These are phyloP conservation scores for Mamestra configurata DNA, from an alignment of 1,140 invertebrate species.

Conservation along the genomic window DNA sequence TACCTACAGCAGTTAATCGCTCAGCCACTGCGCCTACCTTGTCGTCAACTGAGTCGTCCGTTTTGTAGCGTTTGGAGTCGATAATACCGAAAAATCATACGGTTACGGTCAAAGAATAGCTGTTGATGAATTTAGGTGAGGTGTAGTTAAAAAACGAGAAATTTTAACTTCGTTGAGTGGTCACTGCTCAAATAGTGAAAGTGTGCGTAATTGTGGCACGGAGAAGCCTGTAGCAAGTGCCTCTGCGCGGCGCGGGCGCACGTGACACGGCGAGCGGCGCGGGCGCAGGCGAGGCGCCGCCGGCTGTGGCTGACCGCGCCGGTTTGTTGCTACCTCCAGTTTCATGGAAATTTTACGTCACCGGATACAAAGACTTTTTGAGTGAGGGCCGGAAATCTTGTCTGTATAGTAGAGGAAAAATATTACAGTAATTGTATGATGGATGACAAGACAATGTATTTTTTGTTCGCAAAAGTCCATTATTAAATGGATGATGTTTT, in stretches of 20 bases:
- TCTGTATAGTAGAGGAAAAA: neutral
- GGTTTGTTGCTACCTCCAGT: conserved; percentile 6
- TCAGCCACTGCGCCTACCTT: no score
- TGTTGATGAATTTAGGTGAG: conserved; percentile 23
- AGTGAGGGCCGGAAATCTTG: neutral
- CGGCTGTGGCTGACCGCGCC: neutral
- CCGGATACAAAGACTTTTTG: neutral
- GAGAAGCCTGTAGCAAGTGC: conserved; percentile 15
- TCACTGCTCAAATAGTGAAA: conserved; percentile 53
- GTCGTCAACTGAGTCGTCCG: no score
- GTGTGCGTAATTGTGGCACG: conserved; percentile 51
- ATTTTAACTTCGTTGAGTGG: conserved; percentile 29
- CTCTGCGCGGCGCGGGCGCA: neutral
- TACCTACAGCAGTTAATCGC: no score
- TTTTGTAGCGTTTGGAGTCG: neutral
- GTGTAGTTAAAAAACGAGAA: conserved; percentile 22
- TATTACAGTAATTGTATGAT: neutral
- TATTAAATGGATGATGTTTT: neutral
- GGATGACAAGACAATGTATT: neutral
- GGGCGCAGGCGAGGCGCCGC: conserved; percentile 4
- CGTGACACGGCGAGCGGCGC: no score
- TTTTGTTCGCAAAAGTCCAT: neutral
- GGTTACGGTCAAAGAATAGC: neutral
- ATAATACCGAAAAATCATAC: conserved; percentile 3
- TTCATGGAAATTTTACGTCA: conserved; percentile 5